Base-by-base conservation (phyloP, 2,797 vertebrate species). In the Gastrophryne carolinensis region DNA sequence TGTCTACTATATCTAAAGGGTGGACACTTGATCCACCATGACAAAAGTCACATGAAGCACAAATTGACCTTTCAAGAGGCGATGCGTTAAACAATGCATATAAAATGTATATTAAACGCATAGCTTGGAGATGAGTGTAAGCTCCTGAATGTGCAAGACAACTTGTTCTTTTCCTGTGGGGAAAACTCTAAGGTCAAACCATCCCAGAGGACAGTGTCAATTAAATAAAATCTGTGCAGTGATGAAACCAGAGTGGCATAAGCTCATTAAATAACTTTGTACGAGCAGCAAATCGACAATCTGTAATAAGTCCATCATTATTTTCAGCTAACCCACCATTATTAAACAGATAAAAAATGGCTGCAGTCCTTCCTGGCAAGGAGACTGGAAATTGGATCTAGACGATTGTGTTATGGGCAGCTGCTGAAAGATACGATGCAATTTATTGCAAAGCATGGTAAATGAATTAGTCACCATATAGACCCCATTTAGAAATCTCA, bases 251-350 rank as follows among this genome's bases (percentile, higher is more conserved):
- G 52, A 70, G 66, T 70, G 60, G 29, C 57, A 76, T 34, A 69
- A 70, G 50, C 73, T 70, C 47, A 70, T 76, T 63, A 76, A 76
- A 70, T 56, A 62, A 47, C 35, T 70, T 68, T 52, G 41, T 67
- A 39, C 6, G 30, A 60, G 44, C 29, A 37, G 64, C 54, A 24
- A 52, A 75, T 75, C 73, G 60, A 34, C 39, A 75, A 32, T 54
- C 34, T 70, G 50, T 60, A 76, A 67, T 50, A 34, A 54, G 47
- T 39, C 29, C 34, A 52, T 74, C 72, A 74, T 74, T 74, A 65
- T 65, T 65, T 65, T n/a, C 62, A 57, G 6, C 70, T 72, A 52
- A 53, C 57, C 41, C 57, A 62, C 35, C 62, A 58, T 58, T 67
- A 67, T 27, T 47, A 74, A 74, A 54, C 30, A 26, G 49, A 74